phyloP scores from a whole-genome alignment of 1,140 invertebrate genomes.

The Drosophila mayri region DNA sequence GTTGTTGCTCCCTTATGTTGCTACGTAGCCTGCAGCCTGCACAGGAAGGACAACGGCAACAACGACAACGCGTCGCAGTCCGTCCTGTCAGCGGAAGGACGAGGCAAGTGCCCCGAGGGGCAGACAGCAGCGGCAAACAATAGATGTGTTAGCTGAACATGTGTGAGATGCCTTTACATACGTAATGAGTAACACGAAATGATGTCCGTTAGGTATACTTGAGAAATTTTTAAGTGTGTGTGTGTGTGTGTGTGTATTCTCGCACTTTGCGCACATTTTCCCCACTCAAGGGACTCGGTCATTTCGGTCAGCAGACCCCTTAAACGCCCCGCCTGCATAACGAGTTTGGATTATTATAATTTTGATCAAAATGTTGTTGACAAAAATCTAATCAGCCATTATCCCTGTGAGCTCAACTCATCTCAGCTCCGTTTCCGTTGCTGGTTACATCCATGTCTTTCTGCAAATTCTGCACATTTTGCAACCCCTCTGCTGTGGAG shows the following conservation, averaged over 20 bases:
- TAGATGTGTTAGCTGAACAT: constrained; percentile 46
- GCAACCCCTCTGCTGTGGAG: constrained; percentile 1
- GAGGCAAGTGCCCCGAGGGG: constrained; percentile 1
- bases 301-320: neutral
- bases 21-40: constrained; percentile 6
- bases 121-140: constrained; percentile 56
- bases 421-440: constrained; percentile 5
- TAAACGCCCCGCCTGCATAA: neutral
- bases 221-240: constrained; percentile 75
- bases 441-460: constrained; percentile 11
- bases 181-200: constrained; percentile 67
- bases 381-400: constrained; percentile 38
- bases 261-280: constrained; percentile 33
- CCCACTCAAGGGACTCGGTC: constrained; percentile 16
- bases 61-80: constrained; percentile 29
- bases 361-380: constrained; percentile 47
- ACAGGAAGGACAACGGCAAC: constrained; percentile 61
- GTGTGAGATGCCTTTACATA: constrained; percentile 32
- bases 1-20: constrained; percentile 47
- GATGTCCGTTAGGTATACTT: constrained; percentile 82
- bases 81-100: constrained; percentile 25
- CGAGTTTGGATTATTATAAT: constrained; percentile 37
- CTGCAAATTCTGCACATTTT: constrained; percentile 63
- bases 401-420: constrained; percentile 2
- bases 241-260: constrained; percentile 41